A percentile compares a stretch with the other conserved stretches of the same genome.
Conservation (phyloP, 2,888 invertebrate genomes). For the Cheilosia scutellata region DNA sequence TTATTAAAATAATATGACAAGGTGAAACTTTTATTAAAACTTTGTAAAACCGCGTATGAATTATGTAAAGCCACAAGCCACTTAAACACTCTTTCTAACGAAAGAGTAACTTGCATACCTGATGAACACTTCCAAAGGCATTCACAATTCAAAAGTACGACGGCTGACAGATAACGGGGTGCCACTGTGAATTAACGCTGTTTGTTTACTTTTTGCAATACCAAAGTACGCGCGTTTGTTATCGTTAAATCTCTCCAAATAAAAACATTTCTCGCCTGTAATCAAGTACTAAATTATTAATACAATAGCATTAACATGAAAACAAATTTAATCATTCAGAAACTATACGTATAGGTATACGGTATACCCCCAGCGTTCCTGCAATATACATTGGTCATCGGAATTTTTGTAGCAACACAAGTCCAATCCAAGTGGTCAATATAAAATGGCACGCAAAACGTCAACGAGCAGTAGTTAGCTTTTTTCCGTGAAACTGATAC, state of each 20-base stretch:
- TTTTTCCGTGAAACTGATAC: slow-evolving; percentile 49
- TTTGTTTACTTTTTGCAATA: slow-evolving; percentile 57
- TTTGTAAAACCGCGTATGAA: too few species aligned
- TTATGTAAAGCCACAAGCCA: too few species aligned
- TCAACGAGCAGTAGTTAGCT: slow-evolving; percentile 65
- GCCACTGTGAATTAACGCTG: slow-evolving; percentile 42
- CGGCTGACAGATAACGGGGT: neutral
- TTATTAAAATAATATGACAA: too few species aligned
- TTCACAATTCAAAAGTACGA: slow-evolving; percentile 18
- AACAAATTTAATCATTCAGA: neutral
- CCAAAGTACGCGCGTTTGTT: neutral
- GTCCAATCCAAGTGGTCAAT: neutral
- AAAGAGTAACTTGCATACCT: neutral
- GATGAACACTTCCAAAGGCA: neutral
- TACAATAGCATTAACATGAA: neutral
- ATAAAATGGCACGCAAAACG: slow-evolving; percentile 71
- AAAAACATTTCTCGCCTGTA: neutral
- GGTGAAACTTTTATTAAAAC: too few species aligned
- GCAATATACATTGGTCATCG: slow-evolving; percentile 11
- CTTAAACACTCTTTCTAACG: neutral
- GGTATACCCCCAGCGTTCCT: neutral
- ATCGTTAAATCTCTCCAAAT: neutral
- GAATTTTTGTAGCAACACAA: neutral
- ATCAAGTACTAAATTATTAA: slow-evolving; percentile 12
- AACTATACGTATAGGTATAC: neutral